Evolutionary conservation across 2,888 invertebrate genomes (phyloP), one percentile per base, ranked within the genome.

Genomic region (Cryptocephalus moraei): DNA sequence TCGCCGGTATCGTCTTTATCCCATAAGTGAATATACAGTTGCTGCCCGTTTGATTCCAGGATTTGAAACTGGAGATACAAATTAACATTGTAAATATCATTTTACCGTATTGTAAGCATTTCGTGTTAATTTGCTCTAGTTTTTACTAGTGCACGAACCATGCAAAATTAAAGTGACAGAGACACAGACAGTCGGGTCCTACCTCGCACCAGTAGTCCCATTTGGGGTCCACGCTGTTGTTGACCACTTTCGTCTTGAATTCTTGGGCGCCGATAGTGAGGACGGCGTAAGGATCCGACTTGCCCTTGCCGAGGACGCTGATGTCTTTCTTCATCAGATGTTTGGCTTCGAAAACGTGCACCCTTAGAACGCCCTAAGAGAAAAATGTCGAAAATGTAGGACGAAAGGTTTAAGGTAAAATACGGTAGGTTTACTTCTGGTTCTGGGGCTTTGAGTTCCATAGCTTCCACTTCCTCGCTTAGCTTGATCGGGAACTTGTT

Each of bases 131-230:
- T 46, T 42, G 44, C 46, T 46, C 43, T 51, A 49, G 38, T 43
- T 46, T 44, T 32, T 33, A 33, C 42, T 9, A 43, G 33, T 43
- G 31, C 32, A 22, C 6, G 22, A 22, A 22, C 33, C 22, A 34
- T 41, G 33, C 38, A 9, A 9, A 9, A 33, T 32, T 42, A 33
- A 22, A 22, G 22, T 4, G 22, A n/a, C 22, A 22, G 2, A 22
- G n/a, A n/a, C n/a, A n/a, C n/a, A 22, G 22, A 22, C 2, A 6
- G 22, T 22, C 22, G 22, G 22, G 6, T 22, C 22, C 22, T 75
- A 95, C 94, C 91, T 99, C 97, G 69, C 95, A 97, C 83, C 91
- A 92, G 72, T 78, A 93, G 72, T 97, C 92, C 96, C 97, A 99
- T 58, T 89, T 87, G 6, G 99, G 99, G 75, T 92, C 89, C 32